Evolutionary conservation across 2,888 invertebrate species (phyloP), one percentile per base, ranked within the genome.

Genomic region (Orthonychiurus folsomi): DNA sequence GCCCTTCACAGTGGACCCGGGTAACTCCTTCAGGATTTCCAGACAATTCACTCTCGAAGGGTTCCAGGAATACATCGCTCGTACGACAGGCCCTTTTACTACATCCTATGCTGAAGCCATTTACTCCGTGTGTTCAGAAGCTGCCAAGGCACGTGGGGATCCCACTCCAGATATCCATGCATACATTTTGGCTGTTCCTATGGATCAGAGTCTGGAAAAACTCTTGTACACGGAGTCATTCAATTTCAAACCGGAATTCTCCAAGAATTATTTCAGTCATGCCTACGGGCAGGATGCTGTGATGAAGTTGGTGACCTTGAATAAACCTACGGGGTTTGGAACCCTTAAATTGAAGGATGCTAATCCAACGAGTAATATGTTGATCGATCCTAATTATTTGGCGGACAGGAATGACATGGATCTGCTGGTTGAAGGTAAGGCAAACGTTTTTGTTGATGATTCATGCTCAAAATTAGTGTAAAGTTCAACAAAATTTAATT

Each of bases 311-410:
- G 66, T 69, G 15, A 66, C 65, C 15, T 27, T 70, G 18, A 62
- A 64, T 37, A 59, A 56, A 59, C 66, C 67, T 1, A 23, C 63
- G 3, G 67, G 70, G 1, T 37, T 58, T 18, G 70, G 70, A 2
- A 60, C 24, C 15, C 26, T 70, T 12, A 61, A 56, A 25, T 50
- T 70, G 9, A 48, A 60, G 12, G 65, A 66, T 55, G 48, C 24
- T 0, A 59, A 69, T 59, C 70, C 70, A 9, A 55, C 59, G 3
- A 62, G 56, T 20, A 60, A 60, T 5, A 62, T 67, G 5, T 26
- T 66, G 5, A 67, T 70, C 50, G 64, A 70, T 28, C 70, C 70
- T 20, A 62, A 56, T 50, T 70, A 69, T 64, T 56, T 69, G 23
- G 52, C 67, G 28, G 54, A 69, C 50, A 59, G 59, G 15, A 52